A percentile compares a stretch with the other conserved stretches of the same genome.
Conservation (phyloP, 2,797 vertebrate species). For the Amblyopsis hoosieri region DNA sequence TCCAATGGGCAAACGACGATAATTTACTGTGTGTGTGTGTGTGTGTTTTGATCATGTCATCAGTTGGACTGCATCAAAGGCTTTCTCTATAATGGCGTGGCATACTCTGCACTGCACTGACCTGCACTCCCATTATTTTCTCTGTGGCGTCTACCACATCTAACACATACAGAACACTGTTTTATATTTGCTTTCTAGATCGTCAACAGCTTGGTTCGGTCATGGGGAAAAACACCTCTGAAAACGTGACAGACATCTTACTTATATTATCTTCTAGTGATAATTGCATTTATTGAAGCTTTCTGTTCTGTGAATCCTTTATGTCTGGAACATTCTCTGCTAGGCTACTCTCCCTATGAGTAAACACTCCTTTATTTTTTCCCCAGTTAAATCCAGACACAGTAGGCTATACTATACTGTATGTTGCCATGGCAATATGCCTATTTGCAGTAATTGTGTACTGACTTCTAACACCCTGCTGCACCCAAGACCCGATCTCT, state of each 20-base stretch:
- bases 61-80: not conserved
- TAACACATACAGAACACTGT: too few relatives aligned
- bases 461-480: not conserved
- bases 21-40: conserved; percentile 3
- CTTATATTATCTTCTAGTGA: conserved; percentile 16
- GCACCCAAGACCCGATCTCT: not conserved
- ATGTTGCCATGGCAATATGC: conserved; percentile 4
- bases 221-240: not conserved
- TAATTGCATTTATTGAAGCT: conserved; percentile 22
- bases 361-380: too few relatives aligned
- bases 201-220: too few relatives aligned
- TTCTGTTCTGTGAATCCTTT: conserved; percentile 19
- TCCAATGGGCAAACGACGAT: not conserved
- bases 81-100: too few relatives aligned
- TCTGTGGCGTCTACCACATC: too few relatives aligned
- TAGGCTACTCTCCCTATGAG: not conserved
- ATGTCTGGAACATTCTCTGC: conserved; percentile 17
- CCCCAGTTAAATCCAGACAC: too few relatives aligned
- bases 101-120: too few relatives aligned
- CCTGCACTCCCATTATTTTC: too few relatives aligned
- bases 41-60: not conserved
- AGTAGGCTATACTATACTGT: not conserved
- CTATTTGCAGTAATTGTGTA: conserved; percentile 25
- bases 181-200: too few relatives aligned
- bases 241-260: conserved; percentile 23